Evolutionary conservation across 2,797 vertebrate genomes (phyloP).

Genomic region (Apogon talboti): DNA sequence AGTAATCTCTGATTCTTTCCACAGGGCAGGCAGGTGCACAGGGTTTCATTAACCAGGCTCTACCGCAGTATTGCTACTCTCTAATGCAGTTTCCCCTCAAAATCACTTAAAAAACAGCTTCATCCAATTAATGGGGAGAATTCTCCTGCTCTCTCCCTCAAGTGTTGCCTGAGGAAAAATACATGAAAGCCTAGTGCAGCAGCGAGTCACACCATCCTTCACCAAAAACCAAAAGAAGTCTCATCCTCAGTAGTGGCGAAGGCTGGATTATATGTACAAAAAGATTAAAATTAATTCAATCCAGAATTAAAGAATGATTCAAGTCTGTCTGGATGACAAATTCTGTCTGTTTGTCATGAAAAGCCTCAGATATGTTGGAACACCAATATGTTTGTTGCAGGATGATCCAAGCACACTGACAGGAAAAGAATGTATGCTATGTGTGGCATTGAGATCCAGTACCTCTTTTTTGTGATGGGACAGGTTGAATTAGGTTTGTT

Average conservation of each 20-base stretch:
- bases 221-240: neutral
- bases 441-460: conserved; percentile 29
- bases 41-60: conserved; percentile 42
- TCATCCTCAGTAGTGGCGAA: conserved; percentile 44
- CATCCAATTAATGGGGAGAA: conserved; percentile 40
- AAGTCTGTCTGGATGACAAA: conserved; percentile 35
- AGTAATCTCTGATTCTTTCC: conserved; percentile 36
- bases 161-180: conserved; percentile 37
- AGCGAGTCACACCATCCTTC: conserved; percentile 5
- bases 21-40: conserved; percentile 65
- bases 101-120: conserved; percentile 60
- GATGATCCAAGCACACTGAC: conserved; percentile 33
- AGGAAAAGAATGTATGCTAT: conserved; percentile 45
- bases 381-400: conserved; percentile 47
- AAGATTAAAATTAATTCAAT: conserved; percentile 67
- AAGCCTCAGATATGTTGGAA: conserved; percentile 38
- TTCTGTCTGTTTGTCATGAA: conserved; percentile 39
- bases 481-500: conserved; percentile 49
- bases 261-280: conserved; percentile 32
- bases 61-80: conserved; percentile 3
- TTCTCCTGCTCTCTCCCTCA: conserved; percentile 25
- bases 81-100: conserved; percentile 46
- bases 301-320: conserved; percentile 60
- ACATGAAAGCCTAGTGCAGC: conserved; percentile 55
- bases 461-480: conserved; percentile 24